Evolutionary conservation across 1,140 invertebrate genomes (phyloP), one percentile per base, ranked within the genome.

Genomic region (Pinna nobilis): DNA sequence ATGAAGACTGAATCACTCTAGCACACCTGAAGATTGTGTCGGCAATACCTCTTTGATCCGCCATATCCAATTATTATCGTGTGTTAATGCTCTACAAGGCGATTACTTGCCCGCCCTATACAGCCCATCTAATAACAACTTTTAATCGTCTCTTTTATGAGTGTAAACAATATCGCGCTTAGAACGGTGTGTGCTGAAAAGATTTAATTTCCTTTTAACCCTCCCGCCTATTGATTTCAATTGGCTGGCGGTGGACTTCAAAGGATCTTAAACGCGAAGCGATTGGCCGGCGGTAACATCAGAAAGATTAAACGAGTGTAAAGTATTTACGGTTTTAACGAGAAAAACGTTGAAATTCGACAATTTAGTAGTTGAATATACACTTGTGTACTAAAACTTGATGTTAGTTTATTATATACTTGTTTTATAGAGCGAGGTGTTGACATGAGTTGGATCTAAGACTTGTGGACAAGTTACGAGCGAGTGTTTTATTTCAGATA

Each of bases 161-260:
- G 72, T 77, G 81, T 80, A 79, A 82, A 82, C 78, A 82, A 78
- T 68, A 72, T 65, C 59, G 49, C 65, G 59, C 63, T 77, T 65
- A 74, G 76, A 80, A 79, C 70, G 75, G 74, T 79, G 76, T 77
- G 72, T 74, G 73, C 67, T 74, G 74, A 82, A 81, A 77, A 63
- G 81, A 79, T 82, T 82, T 80, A 80, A 80, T 81, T 79, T 79
- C 77, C 77, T 79, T 76, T 77, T 77, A 80, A 81, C 74, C 73
- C 72, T 67, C 70, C 79, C 75, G 74, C 51, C 74, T 77, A 74
- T 76, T 74, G 74, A 76, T 71, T 74, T 66, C 78, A 80, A 82
- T 82, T 82, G 81, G 81, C 72, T 79, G 67, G 72, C 81, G 81
- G 81, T 64, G 44, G 44, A 81, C 76, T 61, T 82, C 78, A 82